Conservation (phyloP, 2,888 invertebrate genomes). For the Himalopsyche kuldschensis region DNA sequence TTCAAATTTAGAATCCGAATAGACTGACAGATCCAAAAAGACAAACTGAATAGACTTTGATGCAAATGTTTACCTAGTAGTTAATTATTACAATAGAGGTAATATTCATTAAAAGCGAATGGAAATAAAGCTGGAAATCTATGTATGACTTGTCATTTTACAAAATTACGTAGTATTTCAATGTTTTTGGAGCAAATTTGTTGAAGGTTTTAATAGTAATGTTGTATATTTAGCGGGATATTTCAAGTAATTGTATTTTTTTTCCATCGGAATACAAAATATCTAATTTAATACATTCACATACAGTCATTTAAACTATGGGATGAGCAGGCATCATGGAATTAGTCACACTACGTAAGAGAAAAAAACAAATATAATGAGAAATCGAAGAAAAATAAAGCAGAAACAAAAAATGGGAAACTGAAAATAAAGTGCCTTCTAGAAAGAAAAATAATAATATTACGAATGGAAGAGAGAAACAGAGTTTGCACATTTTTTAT, state of each 20-base stretch:
- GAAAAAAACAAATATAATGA: conserved; percentile 28
- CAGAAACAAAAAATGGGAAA: conserved; percentile 27
- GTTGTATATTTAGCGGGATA: not conserved
- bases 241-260: not conserved
- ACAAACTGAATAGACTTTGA: not conserved
- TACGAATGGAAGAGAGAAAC: conserved; percentile 2
- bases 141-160: not conserved
- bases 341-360: conserved; percentile 18
- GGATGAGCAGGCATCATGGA: conserved; percentile 36
- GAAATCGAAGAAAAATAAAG: conserved; percentile 38
- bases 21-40: not conserved
- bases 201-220: not conserved
- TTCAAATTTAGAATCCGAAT: not conserved
- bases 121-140: not conserved
- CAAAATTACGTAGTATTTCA: not conserved
- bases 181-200: not conserved
- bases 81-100: not conserved
- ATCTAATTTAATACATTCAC: conserved; percentile 26
- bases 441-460: conserved; percentile 34
- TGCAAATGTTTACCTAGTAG: not conserved
- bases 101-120: not conserved
- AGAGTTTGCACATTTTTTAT: conserved; percentile 13
- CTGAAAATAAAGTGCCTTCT: conserved; percentile 37
- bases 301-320: conserved; percentile 20
- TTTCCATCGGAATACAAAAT: not conserved